phyloP scores from a whole-genome alignment of 2,888 invertebrate species.

The Caenorhabditis doughertyi region DNA sequence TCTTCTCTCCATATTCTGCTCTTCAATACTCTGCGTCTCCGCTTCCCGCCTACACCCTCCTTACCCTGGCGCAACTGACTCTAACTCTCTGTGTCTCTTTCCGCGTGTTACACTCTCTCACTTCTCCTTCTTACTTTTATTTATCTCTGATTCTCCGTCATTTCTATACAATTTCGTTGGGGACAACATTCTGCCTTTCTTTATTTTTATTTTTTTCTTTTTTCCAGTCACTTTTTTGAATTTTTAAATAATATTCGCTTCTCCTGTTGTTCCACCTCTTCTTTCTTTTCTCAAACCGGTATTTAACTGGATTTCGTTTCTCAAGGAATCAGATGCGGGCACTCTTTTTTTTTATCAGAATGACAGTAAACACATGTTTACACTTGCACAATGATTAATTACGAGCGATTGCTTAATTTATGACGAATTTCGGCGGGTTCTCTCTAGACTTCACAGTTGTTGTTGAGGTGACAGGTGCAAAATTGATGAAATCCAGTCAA shows the following conservation, averaged over 20 bases:
- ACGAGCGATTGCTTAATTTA: neutral
- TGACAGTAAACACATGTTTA: no score
- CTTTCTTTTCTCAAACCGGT: neutral
- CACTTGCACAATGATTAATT: neutral
- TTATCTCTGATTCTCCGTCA: slow-evolving; percentile 58
- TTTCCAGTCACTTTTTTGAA: neutral
- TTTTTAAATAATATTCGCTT: neutral
- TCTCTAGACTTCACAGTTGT: neutral
- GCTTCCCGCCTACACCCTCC: slow-evolving; percentile 1
- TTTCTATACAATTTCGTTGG: slow-evolving; percentile 62
- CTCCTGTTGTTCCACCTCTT: neutral
- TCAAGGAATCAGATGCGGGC: slow-evolving; percentile 31
- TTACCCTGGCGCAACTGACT: slow-evolving; percentile 13
- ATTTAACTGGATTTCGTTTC: neutral
- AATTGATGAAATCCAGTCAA: no score
- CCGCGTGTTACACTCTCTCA: slow-evolving; percentile 6
- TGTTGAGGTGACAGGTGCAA: neutral
- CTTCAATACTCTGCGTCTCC: slow-evolving; percentile 4
- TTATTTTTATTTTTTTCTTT: slow-evolving; percentile 26
- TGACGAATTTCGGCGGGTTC: neutral
- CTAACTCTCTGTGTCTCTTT: slow-evolving; percentile 60
- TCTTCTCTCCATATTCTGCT: slow-evolving; percentile 19
- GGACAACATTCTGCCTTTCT: slow-evolving; percentile 25
- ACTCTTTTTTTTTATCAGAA: no score
- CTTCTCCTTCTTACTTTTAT: slow-evolving; percentile 48